phyloP scores from a whole-genome alignment of 1,140 invertebrate species.

The Oryctes rhinoceros region DNA sequence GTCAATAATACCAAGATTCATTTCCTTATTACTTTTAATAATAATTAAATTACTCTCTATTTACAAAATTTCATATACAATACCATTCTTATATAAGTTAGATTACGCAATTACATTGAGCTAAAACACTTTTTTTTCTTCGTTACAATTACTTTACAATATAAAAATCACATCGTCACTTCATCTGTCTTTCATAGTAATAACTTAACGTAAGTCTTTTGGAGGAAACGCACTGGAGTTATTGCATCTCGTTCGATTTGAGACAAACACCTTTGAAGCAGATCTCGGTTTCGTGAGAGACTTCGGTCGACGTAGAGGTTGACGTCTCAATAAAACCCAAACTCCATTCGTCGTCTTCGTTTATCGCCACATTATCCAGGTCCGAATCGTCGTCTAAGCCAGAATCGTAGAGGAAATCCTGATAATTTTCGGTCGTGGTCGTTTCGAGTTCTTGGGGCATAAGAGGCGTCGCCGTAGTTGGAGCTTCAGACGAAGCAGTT shows the following conservation, averaged over 20 bases:
- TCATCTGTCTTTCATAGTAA: not conserved
- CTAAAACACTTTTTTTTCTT: not conserved
- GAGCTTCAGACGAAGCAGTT: conserved; percentile 47
- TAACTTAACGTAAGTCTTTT: not conserved
- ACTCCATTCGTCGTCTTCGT: conserved; percentile 45
- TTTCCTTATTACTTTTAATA: not conserved
- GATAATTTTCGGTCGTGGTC: conserved; percentile 47
- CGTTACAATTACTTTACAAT: not conserved
- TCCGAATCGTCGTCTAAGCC: conserved; percentile 55
- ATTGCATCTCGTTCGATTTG: conserved; percentile 65
- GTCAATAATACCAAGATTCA: not conserved
- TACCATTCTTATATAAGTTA: not conserved
- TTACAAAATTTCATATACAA: conserved; percentile 10
- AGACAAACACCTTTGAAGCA: conserved; percentile 85
- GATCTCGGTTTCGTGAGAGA: conserved; percentile 86
- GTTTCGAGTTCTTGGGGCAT: conserved; percentile 32
- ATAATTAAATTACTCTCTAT: not conserved
- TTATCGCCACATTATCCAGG: conserved; percentile 38
- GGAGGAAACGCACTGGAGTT: no score
- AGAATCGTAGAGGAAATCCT: conserved; percentile 51
- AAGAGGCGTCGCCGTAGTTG: conserved; percentile 53
- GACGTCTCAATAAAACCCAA: conserved; percentile 66
- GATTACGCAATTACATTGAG: not conserved
- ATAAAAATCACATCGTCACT: conserved; percentile 13
- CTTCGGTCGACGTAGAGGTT: conserved; percentile 76